Evolutionary conservation across 2,888 invertebrate species (phyloP).

Genomic region (Lasioglossum villosulum): DNA sequence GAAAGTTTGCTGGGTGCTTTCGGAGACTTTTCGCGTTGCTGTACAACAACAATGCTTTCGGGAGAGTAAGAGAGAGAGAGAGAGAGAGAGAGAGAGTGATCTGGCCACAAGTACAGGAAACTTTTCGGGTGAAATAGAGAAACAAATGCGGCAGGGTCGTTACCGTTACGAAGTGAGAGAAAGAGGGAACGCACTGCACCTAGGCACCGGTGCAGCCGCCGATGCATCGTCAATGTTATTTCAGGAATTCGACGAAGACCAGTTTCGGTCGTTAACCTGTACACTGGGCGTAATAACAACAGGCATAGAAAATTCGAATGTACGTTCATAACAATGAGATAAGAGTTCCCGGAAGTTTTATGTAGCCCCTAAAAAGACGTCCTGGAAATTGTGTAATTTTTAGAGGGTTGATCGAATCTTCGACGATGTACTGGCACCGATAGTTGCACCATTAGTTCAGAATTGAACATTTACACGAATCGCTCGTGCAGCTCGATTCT

Average conservation of each 20-base stretch:
- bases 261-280: background rate
- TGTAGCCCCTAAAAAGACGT: no score
- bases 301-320: no score
- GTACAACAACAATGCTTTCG: background rate
- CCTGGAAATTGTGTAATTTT: no score
- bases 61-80: background rate
- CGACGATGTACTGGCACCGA: no score
- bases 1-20: background rate
- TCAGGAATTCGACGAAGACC: constrained; percentile 17
- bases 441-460: no score
- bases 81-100: background rate
- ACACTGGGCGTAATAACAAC: no score
- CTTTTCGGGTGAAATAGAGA: background rate
- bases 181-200: background rate
- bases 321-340: no score
- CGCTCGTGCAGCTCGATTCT: no score
- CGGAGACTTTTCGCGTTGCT: background rate
- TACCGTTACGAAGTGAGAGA: constrained; percentile 15
- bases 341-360: no score
- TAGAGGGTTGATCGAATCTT: no score
- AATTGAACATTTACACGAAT: no score
- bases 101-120: background rate
- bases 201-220: background rate
- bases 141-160: constrained; percentile 25
- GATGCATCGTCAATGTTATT: background rate